phyloP scores from a whole-genome alignment of 1,140 invertebrate genomes.

The Nephila pilipes region DNA sequence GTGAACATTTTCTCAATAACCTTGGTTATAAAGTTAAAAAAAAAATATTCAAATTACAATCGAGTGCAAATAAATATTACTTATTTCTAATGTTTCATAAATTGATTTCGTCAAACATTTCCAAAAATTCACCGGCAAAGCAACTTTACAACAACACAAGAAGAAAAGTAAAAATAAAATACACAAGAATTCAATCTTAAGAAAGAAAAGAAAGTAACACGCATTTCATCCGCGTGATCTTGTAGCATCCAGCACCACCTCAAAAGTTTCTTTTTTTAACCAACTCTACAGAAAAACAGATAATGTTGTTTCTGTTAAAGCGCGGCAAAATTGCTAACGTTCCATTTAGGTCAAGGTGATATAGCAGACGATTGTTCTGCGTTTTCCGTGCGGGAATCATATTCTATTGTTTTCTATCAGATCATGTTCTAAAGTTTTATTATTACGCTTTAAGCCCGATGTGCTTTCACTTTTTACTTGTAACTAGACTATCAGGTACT shows the following conservation, averaged over 20 bases:
- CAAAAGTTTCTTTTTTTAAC: background rate
- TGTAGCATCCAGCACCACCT: slow-evolving; percentile 34
- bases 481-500: slow-evolving; percentile 7
- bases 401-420: slow-evolving; percentile 46
- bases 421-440: slow-evolving; percentile 33
- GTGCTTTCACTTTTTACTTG: slow-evolving; percentile 52
- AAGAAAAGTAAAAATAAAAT: background rate
- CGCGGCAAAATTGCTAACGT: background rate
- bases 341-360: slow-evolving; percentile 69
- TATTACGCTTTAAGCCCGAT: background rate
- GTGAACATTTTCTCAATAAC: too few species aligned
- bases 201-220: background rate
- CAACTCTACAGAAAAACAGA: background rate
- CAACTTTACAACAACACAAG: background rate
- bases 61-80: too few species aligned
- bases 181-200: too few species aligned
- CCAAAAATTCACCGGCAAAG: background rate
- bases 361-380: slow-evolving; percentile 54
- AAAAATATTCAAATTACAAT: too few species aligned
- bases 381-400: background rate
- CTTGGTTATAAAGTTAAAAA: too few species aligned
- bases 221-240: background rate
- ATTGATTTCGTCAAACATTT: too few species aligned
- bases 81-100: too few species aligned
- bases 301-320: slow-evolving; percentile 32